Evolutionary conservation across 2,113 vertebrate genomes (phyloP).

Genomic region (Gracilinanus agilis): DNA sequence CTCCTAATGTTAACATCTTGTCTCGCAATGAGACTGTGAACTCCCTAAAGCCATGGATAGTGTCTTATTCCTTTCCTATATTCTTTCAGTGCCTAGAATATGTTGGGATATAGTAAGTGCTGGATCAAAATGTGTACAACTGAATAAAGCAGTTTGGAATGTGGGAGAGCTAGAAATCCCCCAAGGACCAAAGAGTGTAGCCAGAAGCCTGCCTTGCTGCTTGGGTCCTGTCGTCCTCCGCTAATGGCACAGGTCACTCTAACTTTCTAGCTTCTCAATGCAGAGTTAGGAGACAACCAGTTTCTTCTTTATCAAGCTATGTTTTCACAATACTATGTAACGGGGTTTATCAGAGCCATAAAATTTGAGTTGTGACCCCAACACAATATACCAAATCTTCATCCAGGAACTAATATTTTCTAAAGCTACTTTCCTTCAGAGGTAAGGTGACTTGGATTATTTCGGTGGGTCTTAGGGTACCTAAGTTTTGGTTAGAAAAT

Average conservation of each 20-base stretch:
- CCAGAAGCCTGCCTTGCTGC: neutral
- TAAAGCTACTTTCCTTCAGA: conserved; percentile 48
- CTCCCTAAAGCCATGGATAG: neutral
- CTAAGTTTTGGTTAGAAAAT: neutral
- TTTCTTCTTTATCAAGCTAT: conserved; percentile 60
- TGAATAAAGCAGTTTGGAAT: too few relatives aligned
- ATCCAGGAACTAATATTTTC: conserved; percentile 30
- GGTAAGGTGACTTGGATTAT: neutral
- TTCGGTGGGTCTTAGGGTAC: neutral
- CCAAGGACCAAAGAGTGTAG: neutral
- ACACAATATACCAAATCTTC: conserved; percentile 42
- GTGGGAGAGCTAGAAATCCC: too few relatives aligned
- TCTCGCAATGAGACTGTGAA: too few relatives aligned
- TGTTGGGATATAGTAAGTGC: neutral
- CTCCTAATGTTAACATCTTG: neutral
- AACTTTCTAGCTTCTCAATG: neutral
- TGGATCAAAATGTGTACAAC: neutral
- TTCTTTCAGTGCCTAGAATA: neutral
- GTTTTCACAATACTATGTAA: conserved; percentile 43
- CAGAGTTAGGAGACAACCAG: conserved; percentile 52
- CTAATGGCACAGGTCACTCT: neutral
- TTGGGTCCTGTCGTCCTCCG: neutral
- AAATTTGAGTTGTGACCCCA: conserved; percentile 75
- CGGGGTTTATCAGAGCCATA: conserved; percentile 71
- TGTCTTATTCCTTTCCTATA: neutral